These are phyloP conservation scores for Eupithecia inturbata DNA, from an alignment of 2,888 invertebrate genomes.

Conservation along the genomic window DNA sequence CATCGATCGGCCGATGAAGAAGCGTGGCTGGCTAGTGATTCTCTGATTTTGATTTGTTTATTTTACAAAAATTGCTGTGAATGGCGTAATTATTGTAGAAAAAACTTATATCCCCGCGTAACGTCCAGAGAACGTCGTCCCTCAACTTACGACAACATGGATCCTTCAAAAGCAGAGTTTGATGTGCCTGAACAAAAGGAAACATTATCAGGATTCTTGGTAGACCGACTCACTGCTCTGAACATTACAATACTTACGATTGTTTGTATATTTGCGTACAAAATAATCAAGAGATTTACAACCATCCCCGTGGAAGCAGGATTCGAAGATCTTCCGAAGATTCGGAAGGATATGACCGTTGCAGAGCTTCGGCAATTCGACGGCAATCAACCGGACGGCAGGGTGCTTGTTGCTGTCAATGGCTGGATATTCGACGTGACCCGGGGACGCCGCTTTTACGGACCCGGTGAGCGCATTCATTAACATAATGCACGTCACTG, in stretches of 20 bases:
- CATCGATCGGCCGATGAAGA: slow-evolving; percentile 9
- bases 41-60: neutral
- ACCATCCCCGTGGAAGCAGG: slow-evolving; percentile 55
- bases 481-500: slow-evolving; percentile 41
- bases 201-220: slow-evolving; percentile 31
- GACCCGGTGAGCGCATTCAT: slow-evolving; percentile 90
- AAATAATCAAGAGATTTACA: slow-evolving; percentile 83
- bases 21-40: neutral
- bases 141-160: slow-evolving; percentile 55
- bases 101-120: slow-evolving; percentile 49
- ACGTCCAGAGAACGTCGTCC: slow-evolving; percentile 35
- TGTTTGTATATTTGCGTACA: slow-evolving; percentile 87
- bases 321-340: slow-evolving; percentile 85
- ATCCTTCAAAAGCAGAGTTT: slow-evolving; percentile 61
- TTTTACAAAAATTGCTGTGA: slow-evolving; percentile 12
- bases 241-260: slow-evolving; percentile 86
- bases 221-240: slow-evolving; percentile 84
- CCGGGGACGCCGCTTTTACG: slow-evolving; percentile 94
- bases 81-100: slow-evolving; percentile 50
- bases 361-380: slow-evolving; percentile 94
- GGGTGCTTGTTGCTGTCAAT: slow-evolving; percentile 96
- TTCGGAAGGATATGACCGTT: slow-evolving; percentile 95
- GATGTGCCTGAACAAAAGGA: slow-evolving; percentile 54
- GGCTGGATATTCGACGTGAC: slow-evolving; percentile 98
- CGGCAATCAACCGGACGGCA: slow-evolving; percentile 93